Conservation (phyloP, 30 jellyfish, hydroid and myxozoan genomes). For the Aurelia aurita region DNA sequence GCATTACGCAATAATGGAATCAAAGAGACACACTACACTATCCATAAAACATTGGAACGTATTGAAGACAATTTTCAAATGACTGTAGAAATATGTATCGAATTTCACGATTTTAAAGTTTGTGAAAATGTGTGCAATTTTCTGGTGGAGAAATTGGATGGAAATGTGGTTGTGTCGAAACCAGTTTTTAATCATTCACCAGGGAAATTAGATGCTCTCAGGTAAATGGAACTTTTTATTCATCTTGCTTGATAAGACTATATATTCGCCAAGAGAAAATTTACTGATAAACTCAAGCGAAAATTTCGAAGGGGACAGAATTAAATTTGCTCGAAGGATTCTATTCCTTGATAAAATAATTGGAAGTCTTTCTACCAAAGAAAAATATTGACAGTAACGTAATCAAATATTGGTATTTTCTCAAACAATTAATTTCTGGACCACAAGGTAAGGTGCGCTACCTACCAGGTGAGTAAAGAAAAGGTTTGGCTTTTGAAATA, state of each 20-base stretch:
- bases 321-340: too few species aligned
- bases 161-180: slow-evolving; percentile 57
- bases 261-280: too few species aligned
- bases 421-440: too few species aligned
- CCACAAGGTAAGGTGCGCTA: too few species aligned
- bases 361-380: too few species aligned
- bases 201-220: slow-evolving; percentile 77
- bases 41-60: slow-evolving; percentile 62
- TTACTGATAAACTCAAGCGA: too few species aligned
- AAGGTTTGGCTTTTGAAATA: too few species aligned
- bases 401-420: too few species aligned
- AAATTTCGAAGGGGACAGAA: too few species aligned
- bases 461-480: too few species aligned
- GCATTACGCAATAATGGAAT: slow-evolving; percentile 69
- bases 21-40: slow-evolving; percentile 55
- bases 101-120: slow-evolving; percentile 54
- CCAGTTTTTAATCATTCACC: slow-evolving; percentile 74
- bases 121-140: slow-evolving; percentile 72
- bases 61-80: slow-evolving; percentile 54
- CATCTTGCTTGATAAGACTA: neutral
- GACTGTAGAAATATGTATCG: slow-evolving; percentile 66
- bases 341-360: too few species aligned
- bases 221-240: slow-evolving; percentile 33
- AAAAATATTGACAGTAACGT: too few species aligned
- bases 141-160: slow-evolving; percentile 83